phyloP scores from a whole-genome alignment of 1,140 invertebrate genomes.

The Venustaconcha ellipsiformis region DNA sequence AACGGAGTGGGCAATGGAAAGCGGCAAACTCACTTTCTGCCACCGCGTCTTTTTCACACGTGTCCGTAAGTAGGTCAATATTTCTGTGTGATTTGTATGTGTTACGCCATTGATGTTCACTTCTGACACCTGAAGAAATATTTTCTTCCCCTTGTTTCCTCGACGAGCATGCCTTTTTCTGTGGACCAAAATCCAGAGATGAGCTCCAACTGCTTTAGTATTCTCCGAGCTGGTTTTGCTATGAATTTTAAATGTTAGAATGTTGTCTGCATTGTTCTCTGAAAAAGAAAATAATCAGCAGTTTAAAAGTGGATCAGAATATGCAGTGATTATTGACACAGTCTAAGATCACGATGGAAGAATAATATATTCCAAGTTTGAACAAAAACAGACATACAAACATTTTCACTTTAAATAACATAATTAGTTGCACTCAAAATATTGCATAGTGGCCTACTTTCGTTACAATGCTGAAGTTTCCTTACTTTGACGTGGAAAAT shows the following conservation, averaged over 20 bases:
- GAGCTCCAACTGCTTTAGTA: conserved; percentile 13
- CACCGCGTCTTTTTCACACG: conserved; percentile 23
- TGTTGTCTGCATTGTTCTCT: neutral
- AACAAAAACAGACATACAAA: too few relatives aligned
- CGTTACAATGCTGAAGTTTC: too few relatives aligned
- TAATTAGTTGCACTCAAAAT: too few relatives aligned
- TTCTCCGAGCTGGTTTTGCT: neutral
- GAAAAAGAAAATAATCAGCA: too few relatives aligned
- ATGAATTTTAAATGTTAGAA: conserved; percentile 14
- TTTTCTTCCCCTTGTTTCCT: conserved; percentile 24
- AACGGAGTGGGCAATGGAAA: conserved; percentile 13
- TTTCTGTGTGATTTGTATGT: conserved; percentile 7
- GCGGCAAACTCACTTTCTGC: conserved; percentile 24
- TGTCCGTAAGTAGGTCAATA: conserved; percentile 8
- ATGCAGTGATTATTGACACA: too few relatives aligned
- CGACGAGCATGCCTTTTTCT: conserved; percentile 10
- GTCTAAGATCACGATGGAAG: too few relatives aligned
- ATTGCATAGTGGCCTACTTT: too few relatives aligned
- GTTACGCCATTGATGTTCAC: neutral
- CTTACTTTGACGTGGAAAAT: too few relatives aligned
- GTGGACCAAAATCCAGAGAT: conserved; percentile 11
- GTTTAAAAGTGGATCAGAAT: too few relatives aligned
- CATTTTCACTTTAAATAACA: too few relatives aligned
- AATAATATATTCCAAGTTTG: too few relatives aligned
- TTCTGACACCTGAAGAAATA: conserved; percentile 6